Evolutionary conservation across 2,888 invertebrate species (phyloP).

Genomic region (Netelia fuscicornis): DNA sequence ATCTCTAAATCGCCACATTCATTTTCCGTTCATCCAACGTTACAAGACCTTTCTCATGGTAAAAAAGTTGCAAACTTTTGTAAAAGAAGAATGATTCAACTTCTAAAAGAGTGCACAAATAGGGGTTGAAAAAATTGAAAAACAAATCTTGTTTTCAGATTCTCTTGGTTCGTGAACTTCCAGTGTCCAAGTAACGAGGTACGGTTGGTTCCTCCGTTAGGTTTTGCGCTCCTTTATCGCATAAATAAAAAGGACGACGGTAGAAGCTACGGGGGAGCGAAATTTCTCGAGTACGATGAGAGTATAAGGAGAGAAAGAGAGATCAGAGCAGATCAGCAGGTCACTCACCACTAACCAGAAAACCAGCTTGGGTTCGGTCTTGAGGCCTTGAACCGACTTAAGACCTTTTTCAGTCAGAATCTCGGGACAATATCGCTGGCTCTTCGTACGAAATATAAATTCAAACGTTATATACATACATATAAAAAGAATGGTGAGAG

Average conservation of each 20-base stretch:
- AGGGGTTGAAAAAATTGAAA: too few relatives aligned
- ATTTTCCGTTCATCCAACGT: too few relatives aligned
- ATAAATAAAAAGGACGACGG: slow-evolving; percentile 26
- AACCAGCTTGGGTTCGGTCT: slow-evolving; percentile 71
- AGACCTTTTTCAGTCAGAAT: slow-evolving; percentile 54
- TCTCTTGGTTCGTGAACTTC: too few relatives aligned
- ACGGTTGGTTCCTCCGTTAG: slow-evolving; percentile 32
- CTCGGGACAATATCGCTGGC: slow-evolving; percentile 42
- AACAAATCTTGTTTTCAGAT: too few relatives aligned
- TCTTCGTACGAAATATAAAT: slow-evolving; percentile 14
- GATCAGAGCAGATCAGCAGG: slow-evolving; percentile 66
- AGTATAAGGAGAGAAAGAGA: slow-evolving; percentile 9
- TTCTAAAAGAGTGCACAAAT: too few relatives aligned
- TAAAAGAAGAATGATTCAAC: too few relatives aligned
- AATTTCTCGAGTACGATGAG: background rate
- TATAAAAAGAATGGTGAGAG: background rate
- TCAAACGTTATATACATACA: slow-evolving; percentile 20
- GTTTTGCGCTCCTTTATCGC: slow-evolving; percentile 30
- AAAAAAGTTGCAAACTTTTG: too few relatives aligned
- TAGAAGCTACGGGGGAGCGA: slow-evolving; percentile 24
- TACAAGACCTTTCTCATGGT: too few relatives aligned
- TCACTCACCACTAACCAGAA: slow-evolving; percentile 78
- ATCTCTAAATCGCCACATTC: too few relatives aligned
- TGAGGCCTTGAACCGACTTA: slow-evolving; percentile 78
- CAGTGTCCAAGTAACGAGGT: background rate